phyloP scores from a whole-genome alignment of 2,797 vertebrate species.

The Diglossa cyanea region DNA sequence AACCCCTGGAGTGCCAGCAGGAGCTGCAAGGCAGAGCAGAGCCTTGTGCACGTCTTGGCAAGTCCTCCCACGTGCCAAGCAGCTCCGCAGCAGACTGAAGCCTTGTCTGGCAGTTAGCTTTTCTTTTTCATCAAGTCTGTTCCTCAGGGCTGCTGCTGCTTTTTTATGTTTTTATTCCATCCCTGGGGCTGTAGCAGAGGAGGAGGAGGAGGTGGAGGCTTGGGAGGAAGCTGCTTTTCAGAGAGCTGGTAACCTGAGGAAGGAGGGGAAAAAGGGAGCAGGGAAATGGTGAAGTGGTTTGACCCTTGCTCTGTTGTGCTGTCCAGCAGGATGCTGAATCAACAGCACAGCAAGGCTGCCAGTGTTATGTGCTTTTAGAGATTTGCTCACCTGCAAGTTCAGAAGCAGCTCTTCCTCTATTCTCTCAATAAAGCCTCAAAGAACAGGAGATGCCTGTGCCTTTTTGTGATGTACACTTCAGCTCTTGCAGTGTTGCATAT shows the following conservation, averaged over 20 bases:
- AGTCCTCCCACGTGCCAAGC: slow-evolving; percentile 18
- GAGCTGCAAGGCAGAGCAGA: background rate
- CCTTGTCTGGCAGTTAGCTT: slow-evolving; percentile 60
- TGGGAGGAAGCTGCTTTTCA: background rate
- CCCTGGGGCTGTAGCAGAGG: background rate
- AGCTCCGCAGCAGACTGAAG: slow-evolving; percentile 33
- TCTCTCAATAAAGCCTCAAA: slow-evolving; percentile 18
- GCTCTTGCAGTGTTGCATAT: slow-evolving; percentile 1
- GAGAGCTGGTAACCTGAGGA: background rate
- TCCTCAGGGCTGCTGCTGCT: slow-evolving; percentile 33
- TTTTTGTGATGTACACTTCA: background rate
- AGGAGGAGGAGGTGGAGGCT: background rate
- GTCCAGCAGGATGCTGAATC: background rate
- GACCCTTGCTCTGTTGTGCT: background rate
- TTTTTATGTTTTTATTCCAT: slow-evolving; percentile 27
- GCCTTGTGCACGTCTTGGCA: slow-evolving; percentile 45
- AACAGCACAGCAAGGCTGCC: slow-evolving; percentile 3
- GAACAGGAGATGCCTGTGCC: background rate
- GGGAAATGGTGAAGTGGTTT: background rate
- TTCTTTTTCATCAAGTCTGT: slow-evolving; percentile 63
- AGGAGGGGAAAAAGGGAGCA: background rate
- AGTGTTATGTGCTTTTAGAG: background rate
- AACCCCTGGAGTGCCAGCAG: slow-evolving; percentile 13
- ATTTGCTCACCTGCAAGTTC: background rate
- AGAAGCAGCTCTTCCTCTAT: slow-evolving; percentile 1